Evolutionary conservation across 2,797 vertebrate species (phyloP), one percentile per base, ranked within the genome.

Genomic region (Acrossocheilus wenchowensis): DNA sequence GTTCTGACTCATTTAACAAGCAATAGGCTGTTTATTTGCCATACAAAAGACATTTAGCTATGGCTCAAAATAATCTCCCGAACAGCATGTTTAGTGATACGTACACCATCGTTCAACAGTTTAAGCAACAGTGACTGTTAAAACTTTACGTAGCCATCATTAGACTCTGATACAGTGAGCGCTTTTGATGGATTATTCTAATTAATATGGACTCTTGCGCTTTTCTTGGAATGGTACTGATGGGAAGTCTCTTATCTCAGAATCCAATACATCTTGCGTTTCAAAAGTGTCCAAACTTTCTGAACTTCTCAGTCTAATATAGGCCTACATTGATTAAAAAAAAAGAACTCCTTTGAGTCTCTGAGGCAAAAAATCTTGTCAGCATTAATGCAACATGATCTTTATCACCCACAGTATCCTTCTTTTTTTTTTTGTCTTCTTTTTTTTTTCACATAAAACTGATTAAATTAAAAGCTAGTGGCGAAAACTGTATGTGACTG

Each of bases 141-240:
- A 86, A 86, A 88, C 68, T 88, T 88, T 82, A 78, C 43, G 54
- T 82, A 88, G 88, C 86, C 81, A 85, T 90, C 89, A 88, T 90
- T 90, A 91, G 87, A 85, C 82, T 60, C 82, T 84, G 86, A 89
- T 83, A 87, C 78, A 89, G 87, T 81, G 79, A 78, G 78, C 83
- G 80, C 82, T 77, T 90, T 90, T 91, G 90, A 91, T 90, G 90
- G 88, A 91, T 91, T 91, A 86, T 86, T 88, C 90, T 90, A 90
- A 91, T 90, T 90, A 91, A 89, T 88, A 81, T 84, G 50, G 75
- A 84, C 79, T 74, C 26, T 34, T 83, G 75, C 26, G 72, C 74
- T 86, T 88, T 88, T 80, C 68, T 82, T 79, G 74, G 84, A 84
- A 81, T 89, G 57, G 64, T 86, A 73, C 79, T 80, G 78, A 82